Evolutionary conservation across 1,140 invertebrate species (phyloP).

Genomic region (Onthophagus taurus): DNA sequence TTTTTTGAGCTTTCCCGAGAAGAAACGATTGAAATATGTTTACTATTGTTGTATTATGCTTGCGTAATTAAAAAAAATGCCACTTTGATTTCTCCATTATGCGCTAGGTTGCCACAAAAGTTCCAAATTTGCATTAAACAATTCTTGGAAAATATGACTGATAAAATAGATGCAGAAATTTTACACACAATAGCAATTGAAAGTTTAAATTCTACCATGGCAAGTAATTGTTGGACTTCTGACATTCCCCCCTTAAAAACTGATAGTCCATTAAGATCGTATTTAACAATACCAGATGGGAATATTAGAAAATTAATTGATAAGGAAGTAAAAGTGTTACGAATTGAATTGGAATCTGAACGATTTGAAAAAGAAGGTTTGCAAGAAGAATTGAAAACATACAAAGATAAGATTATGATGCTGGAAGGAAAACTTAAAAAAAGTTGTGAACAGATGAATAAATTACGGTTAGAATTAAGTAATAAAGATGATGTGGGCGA

Average conservation of each 20-base stretch:
- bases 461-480: neutral
- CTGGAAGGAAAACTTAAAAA: slow-evolving; percentile 24
- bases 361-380: slow-evolving; percentile 30
- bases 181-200: too few species aligned
- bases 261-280: slow-evolving; percentile 28
- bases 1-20: slow-evolving; percentile 20
- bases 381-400: slow-evolving; percentile 24
- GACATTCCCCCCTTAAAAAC: slow-evolving; percentile 11
- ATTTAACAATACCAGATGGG: slow-evolving; percentile 27
- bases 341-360: slow-evolving; percentile 25
- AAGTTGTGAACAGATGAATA: neutral
- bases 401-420: slow-evolving; percentile 25
- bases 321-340: slow-evolving; percentile 24
- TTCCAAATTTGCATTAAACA: slow-evolving; percentile 28
- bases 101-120: slow-evolving; percentile 21
- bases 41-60: slow-evolving; percentile 31
- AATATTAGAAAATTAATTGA: slow-evolving; percentile 24
- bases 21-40: slow-evolving; percentile 26
- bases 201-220: slow-evolving; percentile 17
- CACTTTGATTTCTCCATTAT: slow-evolving; percentile 27
- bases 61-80: slow-evolving; percentile 29
- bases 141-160: slow-evolving; percentile 26
- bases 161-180: too few species aligned
- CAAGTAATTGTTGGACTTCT: slow-evolving; percentile 11
- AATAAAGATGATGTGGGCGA: neutral